Evolutionary conservation across 2,113 vertebrate genomes (phyloP).

Genomic region (Rhipidura dahli): DNA sequence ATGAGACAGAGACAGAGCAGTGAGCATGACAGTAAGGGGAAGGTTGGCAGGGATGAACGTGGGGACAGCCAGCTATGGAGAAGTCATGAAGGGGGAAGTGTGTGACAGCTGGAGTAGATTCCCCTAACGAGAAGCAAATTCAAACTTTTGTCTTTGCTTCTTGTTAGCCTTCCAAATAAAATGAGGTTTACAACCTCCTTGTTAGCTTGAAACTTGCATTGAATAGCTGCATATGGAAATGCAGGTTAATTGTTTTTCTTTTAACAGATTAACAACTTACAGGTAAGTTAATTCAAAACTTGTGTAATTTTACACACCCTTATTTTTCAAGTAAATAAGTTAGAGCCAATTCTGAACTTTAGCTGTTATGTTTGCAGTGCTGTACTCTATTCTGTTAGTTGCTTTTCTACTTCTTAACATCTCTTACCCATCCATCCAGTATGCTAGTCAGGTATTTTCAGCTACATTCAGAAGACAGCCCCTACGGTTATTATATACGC

Average conservation of each 20-base stretch:
- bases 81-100: not conserved
- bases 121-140: not conserved
- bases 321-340: not conserved
- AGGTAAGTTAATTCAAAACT: not conserved
- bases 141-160: not conserved
- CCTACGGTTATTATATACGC: not conserved
- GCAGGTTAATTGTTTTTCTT: not conserved
- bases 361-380: not conserved
- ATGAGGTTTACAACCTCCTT: not conserved
- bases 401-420: not conserved
- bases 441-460: not conserved
- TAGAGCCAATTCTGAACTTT: not conserved
- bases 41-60: not conserved
- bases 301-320: not conserved
- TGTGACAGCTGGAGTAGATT: not conserved
- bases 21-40: not conserved
- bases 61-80: not conserved
- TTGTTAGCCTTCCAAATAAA: not conserved
- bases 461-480: not conserved
- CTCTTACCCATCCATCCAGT: not conserved
- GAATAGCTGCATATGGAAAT: not conserved
- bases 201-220: not conserved
- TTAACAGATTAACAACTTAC: not conserved
- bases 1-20: constrained; percentile 7
- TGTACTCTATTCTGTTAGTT: not conserved